phyloP scores from a whole-genome alignment of 2,888 invertebrate species.

The Chaitophorus viminalis region DNA sequence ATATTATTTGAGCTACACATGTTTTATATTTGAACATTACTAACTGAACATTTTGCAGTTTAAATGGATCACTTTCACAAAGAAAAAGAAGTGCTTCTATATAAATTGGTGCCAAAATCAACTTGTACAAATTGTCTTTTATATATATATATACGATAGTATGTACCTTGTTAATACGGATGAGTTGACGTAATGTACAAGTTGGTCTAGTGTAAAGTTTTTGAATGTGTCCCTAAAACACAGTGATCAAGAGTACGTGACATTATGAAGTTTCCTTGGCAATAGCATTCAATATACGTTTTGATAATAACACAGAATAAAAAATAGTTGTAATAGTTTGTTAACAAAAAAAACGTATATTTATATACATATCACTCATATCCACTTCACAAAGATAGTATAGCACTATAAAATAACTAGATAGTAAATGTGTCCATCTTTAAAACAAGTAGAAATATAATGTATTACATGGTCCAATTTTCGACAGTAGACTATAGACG shows the following conservation, averaged over 20 bases:
- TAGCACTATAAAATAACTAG: too few species aligned
- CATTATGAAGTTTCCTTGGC: constrained; percentile 4
- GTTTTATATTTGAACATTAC: too few species aligned
- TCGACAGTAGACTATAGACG: too few species aligned
- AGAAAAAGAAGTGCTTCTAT: not conserved
- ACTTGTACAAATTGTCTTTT: not conserved
- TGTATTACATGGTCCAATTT: not conserved
- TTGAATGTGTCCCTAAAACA: constrained; percentile 6
- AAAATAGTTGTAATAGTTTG: constrained; percentile 12
- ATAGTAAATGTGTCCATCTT: not conserved
- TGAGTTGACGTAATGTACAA: not conserved
- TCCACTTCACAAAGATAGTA: not conserved
- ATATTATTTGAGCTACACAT: too few species aligned
- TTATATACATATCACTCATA: too few species aligned
- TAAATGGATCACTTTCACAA: not conserved
- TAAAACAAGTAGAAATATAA: not conserved
- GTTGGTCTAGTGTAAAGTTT: constrained; percentile 11
- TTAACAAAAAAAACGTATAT: not conserved
- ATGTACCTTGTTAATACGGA: constrained; percentile 12
- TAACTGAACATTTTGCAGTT: not conserved
- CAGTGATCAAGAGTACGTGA: constrained; percentile 15
- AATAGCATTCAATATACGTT: not conserved
- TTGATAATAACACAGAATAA: too few species aligned
- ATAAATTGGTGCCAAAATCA: constrained; percentile 17
- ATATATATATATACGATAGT: not conserved